Evolutionary conservation across 2,113 vertebrate genomes (phyloP).

Genomic region (Pterocles burchelli): DNA sequence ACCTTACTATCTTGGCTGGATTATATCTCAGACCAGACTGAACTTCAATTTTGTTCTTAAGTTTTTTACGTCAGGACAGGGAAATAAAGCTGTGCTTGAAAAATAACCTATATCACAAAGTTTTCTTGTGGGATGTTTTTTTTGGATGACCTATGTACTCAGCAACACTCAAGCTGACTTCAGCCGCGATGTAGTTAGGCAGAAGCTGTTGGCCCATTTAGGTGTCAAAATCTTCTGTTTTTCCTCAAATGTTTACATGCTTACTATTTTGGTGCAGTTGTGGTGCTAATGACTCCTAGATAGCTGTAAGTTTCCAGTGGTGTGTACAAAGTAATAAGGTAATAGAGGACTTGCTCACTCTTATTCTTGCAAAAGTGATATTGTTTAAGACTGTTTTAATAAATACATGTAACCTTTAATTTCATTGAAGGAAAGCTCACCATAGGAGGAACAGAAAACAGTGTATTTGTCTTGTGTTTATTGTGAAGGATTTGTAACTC

Average conservation of each 20-base stretch:
- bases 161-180: not conserved
- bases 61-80: not conserved
- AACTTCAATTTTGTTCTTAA: not conserved
- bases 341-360: not conserved
- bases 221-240: not conserved
- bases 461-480: not conserved
- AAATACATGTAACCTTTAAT: not conserved
- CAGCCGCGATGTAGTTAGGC: not conserved
- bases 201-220: not conserved
- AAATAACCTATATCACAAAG: not conserved
- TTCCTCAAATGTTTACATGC: not conserved
- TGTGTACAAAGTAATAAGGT: not conserved
- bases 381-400: not conserved
- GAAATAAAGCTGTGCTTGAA: not conserved
- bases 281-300: not conserved
- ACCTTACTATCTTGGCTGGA: not conserved
- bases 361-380: not conserved
- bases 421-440: not conserved
- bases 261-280: not conserved
- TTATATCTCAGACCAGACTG: not conserved
- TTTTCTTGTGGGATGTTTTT: not conserved
- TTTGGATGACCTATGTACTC: not conserved
- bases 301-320: not conserved
- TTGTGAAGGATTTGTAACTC: conserved; percentile 83
- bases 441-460: not conserved